Percentiles rank a stretch among this genome's conserved stretches.
phyloP scores from a whole-genome alignment of 64 coral and sea anemone species.

The Orbicella faveolata region DNA sequence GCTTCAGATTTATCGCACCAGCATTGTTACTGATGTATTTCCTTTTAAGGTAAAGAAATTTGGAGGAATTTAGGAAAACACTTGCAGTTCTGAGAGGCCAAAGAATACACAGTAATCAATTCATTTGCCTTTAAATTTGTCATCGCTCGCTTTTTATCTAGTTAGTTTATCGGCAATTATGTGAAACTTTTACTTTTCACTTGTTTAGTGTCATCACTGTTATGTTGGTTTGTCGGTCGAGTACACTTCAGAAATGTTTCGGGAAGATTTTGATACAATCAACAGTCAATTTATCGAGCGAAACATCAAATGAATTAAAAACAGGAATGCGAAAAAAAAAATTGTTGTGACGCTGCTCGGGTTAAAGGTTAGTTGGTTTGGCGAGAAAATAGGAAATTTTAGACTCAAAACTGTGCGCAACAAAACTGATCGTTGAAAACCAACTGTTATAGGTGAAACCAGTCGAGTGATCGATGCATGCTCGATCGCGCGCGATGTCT shows the following conservation, averaged over 20 bases:
- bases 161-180: background rate
- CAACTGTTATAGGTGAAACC: background rate
- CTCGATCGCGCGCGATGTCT: background rate
- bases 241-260: no score
- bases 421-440: no score
- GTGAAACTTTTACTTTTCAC: background rate
- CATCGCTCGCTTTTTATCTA: background rate
- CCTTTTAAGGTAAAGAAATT: constrained; percentile 29
- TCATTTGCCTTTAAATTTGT: background rate
- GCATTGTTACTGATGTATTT: background rate
- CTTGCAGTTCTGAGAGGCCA: background rate
- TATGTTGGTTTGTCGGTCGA: no score
- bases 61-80: background rate
- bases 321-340: no score
- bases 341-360: no score
- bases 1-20: background rate
- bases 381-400: no score
- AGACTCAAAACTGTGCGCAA: no score
- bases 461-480: background rate
- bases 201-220: no score
- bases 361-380: no score
- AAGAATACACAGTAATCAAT: background rate
- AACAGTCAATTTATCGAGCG: no score
- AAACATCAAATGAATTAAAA: no score
- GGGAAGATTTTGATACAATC: no score